Evolutionary conservation across 2,888 invertebrate species (phyloP), one percentile per base, ranked within the genome.

Genomic region (Tiphia femorata): DNA sequence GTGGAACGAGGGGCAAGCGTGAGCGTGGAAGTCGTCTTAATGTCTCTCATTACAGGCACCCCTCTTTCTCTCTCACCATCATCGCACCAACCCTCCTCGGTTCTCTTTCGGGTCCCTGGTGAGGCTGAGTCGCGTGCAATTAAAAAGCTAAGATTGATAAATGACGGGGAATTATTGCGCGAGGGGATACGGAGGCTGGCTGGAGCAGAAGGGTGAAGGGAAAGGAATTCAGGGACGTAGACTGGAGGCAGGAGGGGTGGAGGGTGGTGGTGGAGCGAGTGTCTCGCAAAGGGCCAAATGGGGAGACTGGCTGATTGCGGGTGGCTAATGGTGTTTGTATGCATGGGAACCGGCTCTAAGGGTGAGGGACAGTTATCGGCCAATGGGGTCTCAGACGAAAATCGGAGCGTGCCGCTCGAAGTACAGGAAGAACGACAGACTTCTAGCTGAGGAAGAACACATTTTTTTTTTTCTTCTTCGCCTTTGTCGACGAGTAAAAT

Each of bases 251-350:
- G 19, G 17, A 1, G 10, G 17, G 3, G 37, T 35, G 16, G 16
- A 17, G 4, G 37, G 16, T 16, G 23, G 38, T 12, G 17, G 19
- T 20, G 19, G 38, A 38, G 38, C 19, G 19, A n/a, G 14, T 8
- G 4, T 37, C 14, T 37, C 8, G 19, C 2, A 37, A 8, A 37
- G 37, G 8, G 16, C 50, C 46, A 57, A 62, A 58, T 80, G 79
- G 80, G 75, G 79, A 82, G 81, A 81, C 83, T 73, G 86, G 86
- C 86, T 86, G 87, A 87, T 87, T 86, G 87, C 86, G 77, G 76
- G 77, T 78, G 76, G 78, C 76, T 78, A 77, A 79, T 79, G 76
- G 79, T 76, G 77, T 79, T 79, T 79, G 77, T 78, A 78, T 79
- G 76, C 78, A 79, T 75, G 73, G 77, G 77, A 77, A 76, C 75